These are phyloP conservation scores for Alectura lathami DNA, from an alignment of 2,113 vertebrate species.

Conservation along the genomic window DNA sequence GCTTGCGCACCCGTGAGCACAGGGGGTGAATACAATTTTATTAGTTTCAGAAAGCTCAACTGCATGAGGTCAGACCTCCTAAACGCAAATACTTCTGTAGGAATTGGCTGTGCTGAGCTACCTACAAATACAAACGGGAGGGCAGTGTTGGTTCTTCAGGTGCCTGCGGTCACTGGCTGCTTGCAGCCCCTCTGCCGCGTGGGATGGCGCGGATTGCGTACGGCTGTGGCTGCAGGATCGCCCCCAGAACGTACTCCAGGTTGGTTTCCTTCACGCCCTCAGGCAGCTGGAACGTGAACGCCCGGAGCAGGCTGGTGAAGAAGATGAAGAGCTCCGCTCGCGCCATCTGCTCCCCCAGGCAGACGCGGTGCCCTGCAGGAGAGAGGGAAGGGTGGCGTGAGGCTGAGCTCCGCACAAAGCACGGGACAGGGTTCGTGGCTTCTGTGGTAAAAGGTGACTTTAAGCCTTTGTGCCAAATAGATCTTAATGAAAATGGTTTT, in stretches of 20 bases:
- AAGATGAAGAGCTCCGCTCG: conserved; percentile 68
- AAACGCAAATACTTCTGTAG: neutral
- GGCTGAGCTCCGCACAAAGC: neutral
- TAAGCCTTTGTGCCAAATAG: neutral
- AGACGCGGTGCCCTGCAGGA: conserved; percentile 50
- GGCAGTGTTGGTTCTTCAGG: neutral
- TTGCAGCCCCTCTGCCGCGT: neutral
- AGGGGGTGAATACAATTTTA: neutral
- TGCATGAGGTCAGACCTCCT: neutral
- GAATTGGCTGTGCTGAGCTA: neutral
- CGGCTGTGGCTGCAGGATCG: conserved; percentile 51
- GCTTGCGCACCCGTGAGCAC: neutral
- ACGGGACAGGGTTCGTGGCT: neutral
- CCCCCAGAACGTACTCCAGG: conserved; percentile 11
- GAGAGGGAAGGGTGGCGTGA: neutral
- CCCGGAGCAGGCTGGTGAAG: conserved; percentile 58
- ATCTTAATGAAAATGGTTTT: neutral
- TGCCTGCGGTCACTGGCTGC: fast-evolving
- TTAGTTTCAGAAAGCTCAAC: neutral
- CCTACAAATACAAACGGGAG: neutral
- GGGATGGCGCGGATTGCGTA: conserved; percentile 56
- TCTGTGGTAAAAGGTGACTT: neutral
- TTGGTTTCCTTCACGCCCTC: conserved; percentile 27
- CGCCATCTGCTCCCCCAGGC: conserved; percentile 69
- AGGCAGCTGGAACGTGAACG: conserved; percentile 62